Conservation (phyloP, 2,888 invertebrate genomes). For the Macaria liturata region DNA sequence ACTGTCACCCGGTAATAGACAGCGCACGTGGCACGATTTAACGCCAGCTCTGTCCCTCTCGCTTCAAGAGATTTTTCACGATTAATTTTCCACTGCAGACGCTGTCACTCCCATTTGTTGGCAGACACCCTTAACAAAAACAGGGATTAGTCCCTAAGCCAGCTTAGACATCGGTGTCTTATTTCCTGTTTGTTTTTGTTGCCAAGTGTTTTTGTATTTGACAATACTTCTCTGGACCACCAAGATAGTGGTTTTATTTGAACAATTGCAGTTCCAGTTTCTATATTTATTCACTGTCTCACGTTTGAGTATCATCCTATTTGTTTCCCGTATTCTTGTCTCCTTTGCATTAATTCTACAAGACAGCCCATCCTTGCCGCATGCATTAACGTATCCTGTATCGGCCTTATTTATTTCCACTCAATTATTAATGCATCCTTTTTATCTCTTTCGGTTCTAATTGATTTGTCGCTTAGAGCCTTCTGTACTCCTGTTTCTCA, state of each 20-base stretch:
- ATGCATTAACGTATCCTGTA: constrained; percentile 51
- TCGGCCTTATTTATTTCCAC: constrained; percentile 56
- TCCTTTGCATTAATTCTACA: constrained; percentile 34
- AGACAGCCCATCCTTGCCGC: constrained; percentile 44
- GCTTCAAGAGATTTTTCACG: constrained; percentile 74
- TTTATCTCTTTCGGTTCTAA: constrained; percentile 72
- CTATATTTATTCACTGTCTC: not conserved
- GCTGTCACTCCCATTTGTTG: constrained; percentile 79
- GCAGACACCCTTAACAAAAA: constrained; percentile 77
- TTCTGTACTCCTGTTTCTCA: constrained; percentile 72
- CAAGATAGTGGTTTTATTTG: constrained; percentile 8
- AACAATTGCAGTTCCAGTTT: constrained; percentile 1
- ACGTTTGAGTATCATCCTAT: not conserved
- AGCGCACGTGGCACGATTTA: constrained; percentile 76
- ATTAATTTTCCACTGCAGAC: constrained; percentile 75
- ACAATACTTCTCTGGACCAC: constrained; percentile 39
- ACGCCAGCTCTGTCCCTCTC: constrained; percentile 54
- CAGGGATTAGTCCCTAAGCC: constrained; percentile 75
- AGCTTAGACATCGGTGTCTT: constrained; percentile 64
- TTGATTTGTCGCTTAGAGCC: constrained; percentile 77
- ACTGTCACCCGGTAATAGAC: constrained; percentile 78
- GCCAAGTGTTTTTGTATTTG: constrained; percentile 57
- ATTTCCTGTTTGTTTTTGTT: constrained; percentile 68
- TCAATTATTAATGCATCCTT: constrained; percentile 72
- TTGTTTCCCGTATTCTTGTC: constrained; percentile 4